Conservation (phyloP, 1,140 invertebrate species). For the Macrobrachium rosenbergii region DNA sequence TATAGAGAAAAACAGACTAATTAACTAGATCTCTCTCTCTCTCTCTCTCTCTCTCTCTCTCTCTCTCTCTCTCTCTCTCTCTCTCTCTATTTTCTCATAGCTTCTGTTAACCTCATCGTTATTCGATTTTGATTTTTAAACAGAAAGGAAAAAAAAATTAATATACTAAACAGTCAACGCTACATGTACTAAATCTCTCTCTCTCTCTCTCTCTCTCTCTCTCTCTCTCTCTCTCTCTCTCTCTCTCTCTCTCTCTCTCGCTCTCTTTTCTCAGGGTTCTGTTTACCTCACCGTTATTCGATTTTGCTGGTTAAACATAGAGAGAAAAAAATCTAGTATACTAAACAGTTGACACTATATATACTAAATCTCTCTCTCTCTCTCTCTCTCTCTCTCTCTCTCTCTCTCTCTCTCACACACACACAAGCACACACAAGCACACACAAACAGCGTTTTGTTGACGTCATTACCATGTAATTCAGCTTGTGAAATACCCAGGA, state of each 20-base stretch:
- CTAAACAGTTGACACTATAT: no score
- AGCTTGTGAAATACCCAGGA: no score
- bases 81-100: background rate
- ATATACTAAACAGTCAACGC: no score
- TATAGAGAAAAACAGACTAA: no score
- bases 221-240: constrained; percentile 9
- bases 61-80: background rate
- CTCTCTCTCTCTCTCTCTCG: background rate
- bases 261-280: background rate
- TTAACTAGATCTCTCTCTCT: no score
- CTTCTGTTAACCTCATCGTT: background rate
- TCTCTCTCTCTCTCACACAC: constrained; percentile 1
- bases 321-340: no score
- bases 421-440: background rate
- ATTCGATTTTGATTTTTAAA: no score
- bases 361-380: constrained; percentile 27
- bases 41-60: background rate
- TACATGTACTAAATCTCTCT: background rate
- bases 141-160: no score
- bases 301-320: no score
- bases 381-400: constrained; percentile 1
- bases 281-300: no score
- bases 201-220: constrained; percentile 25
- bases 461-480: no score
- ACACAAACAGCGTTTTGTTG: no score